Conservation (phyloP, 2,797 vertebrate species). For the Notolabrus celidotus region DNA sequence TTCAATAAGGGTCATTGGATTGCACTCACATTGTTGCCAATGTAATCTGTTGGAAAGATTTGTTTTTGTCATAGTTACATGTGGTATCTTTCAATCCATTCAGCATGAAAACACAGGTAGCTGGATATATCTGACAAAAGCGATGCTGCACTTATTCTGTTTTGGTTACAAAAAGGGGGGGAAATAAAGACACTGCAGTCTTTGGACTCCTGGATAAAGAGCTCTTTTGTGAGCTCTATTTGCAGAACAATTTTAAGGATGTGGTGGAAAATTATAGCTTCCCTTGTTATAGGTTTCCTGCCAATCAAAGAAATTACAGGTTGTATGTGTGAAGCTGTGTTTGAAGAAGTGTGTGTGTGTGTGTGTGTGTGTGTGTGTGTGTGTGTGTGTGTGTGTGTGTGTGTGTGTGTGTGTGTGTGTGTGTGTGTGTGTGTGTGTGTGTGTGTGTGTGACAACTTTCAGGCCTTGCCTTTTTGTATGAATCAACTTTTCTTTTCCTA, state of each 20-base stretch:
- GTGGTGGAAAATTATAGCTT: slow-evolving; percentile 34
- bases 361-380: neutral
- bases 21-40: neutral
- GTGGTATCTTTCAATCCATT: neutral
- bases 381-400: neutral
- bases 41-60: neutral
- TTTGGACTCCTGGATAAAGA: neutral
- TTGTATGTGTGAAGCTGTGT: neutral
- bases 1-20: neutral
- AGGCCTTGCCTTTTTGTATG: slow-evolving; percentile 8
- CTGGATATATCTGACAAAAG: neutral
- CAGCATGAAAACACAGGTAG: neutral
- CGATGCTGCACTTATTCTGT: neutral
- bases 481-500: slow-evolving; percentile 56
- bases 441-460: slow-evolving; percentile 1
- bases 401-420: neutral
- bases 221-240: neutral
- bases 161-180: neutral
- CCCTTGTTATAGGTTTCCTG: neutral
- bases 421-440: neutral
- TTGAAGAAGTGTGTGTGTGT: neutral
- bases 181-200: neutral
- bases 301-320: slow-evolving; percentile 15
- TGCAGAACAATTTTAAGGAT: neutral
- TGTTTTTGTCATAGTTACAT: neutral